phyloP scores from a whole-genome alignment of 2,113 vertebrate genomes.

The Mobula hypostoma region DNA sequence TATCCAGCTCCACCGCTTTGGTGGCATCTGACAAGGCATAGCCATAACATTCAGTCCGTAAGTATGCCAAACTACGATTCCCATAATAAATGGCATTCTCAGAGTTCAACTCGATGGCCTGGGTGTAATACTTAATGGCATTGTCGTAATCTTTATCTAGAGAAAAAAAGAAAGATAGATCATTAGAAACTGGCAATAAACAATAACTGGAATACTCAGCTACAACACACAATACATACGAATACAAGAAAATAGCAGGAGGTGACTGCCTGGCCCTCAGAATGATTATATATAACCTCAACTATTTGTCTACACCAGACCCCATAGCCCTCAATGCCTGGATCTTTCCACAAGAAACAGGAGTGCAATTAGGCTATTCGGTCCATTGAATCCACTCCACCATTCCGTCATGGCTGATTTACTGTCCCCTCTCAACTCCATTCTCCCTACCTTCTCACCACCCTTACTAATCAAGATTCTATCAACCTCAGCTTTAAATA shows the following conservation, averaged over 20 bases:
- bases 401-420: no score
- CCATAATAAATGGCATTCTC: slow-evolving; percentile 82
- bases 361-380: no score
- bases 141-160: slow-evolving; percentile 86
- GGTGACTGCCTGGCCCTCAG: no score
- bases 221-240: background rate
- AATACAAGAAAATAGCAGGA: background rate
- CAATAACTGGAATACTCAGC: background rate
- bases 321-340: background rate
- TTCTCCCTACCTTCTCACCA: no score
- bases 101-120: slow-evolving; percentile 79
- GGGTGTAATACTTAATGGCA: slow-evolving; percentile 80
- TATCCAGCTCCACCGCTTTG: slow-evolving; percentile 76
- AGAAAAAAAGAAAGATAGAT: background rate
- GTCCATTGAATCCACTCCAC: no score
- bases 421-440: no score
- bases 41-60: slow-evolving; percentile 89
- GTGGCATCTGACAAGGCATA: slow-evolving; percentile 86
- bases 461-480: no score
- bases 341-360: no score
- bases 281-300: no score
- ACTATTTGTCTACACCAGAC: no score
- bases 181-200: background rate
- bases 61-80: slow-evolving; percentile 89
- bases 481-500: no score